These are phyloP conservation scores for Artibeus jamaicensis DNA, from an alignment of 2,797 vertebrate genomes.

Conservation along the genomic window DNA sequence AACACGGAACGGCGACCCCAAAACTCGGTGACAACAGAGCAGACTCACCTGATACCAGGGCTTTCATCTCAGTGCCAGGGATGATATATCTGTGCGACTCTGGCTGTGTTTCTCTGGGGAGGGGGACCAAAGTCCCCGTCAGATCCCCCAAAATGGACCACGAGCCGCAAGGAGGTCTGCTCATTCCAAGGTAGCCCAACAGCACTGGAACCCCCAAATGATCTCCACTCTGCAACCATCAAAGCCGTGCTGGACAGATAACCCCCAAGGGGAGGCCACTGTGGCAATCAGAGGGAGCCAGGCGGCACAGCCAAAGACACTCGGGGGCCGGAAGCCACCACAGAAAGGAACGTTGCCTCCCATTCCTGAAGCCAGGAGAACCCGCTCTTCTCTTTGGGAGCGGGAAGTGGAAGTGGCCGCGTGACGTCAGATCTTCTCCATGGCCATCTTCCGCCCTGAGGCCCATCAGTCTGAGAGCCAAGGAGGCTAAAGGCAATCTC, in stretches of 20 bases:
- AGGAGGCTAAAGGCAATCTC: neutral
- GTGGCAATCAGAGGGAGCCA: neutral
- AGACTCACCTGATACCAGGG: neutral
- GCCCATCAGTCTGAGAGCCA: neutral
- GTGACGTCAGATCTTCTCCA: neutral
- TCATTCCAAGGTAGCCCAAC: neutral
- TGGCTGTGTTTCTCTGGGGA: neutral
- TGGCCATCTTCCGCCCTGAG: neutral
- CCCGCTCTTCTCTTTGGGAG: neutral
- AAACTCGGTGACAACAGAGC: neutral
- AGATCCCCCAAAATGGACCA: neutral
- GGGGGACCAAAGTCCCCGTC: neutral
- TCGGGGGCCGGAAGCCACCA: neutral
- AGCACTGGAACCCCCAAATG: neutral
- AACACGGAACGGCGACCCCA: neutral
- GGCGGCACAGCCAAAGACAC: neutral
- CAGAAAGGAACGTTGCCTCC: accelerated
- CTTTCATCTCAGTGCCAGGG: neutral
- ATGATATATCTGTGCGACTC: neutral
- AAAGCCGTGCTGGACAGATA: neutral
- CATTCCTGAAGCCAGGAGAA: neutral
- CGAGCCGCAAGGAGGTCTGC: neutral
- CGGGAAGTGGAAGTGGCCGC: accelerated
- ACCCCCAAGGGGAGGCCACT: neutral
- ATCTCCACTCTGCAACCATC: accelerated